Evolutionary conservation across 2,797 vertebrate species (phyloP).

Genomic region (Pagetopsis macropterus): DNA sequence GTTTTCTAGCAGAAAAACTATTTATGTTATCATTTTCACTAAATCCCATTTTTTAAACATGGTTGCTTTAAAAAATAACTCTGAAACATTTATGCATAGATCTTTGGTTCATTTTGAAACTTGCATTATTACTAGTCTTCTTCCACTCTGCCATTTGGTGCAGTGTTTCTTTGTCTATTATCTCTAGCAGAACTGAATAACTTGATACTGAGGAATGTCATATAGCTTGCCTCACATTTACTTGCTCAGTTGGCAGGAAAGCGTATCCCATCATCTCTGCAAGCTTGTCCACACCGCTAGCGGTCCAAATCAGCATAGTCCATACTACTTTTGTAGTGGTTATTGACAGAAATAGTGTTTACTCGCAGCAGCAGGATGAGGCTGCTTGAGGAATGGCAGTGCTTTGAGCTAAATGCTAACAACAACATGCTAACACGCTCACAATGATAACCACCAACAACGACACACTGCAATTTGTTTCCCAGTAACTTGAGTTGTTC

Average conservation of each 20-base stretch:
- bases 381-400: too few species aligned
- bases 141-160: background rate
- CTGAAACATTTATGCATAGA: background rate
- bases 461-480: too few species aligned
- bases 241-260: background rate
- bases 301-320: too few species aligned
- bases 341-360: too few species aligned
- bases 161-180: background rate
- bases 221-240: background rate
- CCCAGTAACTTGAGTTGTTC: too few species aligned
- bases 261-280: background rate
- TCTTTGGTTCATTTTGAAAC: background rate
- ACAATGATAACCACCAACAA: too few species aligned
- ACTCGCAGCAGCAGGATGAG: too few species aligned
- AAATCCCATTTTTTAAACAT: background rate
- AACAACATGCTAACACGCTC: too few species aligned
- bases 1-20: background rate
- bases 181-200: background rate
- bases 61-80: background rate
- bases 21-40: background rate
- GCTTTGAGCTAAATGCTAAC: too few species aligned
- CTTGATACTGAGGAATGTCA: background rate
- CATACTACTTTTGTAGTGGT: too few species aligned
- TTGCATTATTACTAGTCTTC: background rate
- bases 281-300: background rate